Evolutionary conservation across 1,140 invertebrate species (phyloP).

Genomic region (Bradysia coprophila): DNA sequence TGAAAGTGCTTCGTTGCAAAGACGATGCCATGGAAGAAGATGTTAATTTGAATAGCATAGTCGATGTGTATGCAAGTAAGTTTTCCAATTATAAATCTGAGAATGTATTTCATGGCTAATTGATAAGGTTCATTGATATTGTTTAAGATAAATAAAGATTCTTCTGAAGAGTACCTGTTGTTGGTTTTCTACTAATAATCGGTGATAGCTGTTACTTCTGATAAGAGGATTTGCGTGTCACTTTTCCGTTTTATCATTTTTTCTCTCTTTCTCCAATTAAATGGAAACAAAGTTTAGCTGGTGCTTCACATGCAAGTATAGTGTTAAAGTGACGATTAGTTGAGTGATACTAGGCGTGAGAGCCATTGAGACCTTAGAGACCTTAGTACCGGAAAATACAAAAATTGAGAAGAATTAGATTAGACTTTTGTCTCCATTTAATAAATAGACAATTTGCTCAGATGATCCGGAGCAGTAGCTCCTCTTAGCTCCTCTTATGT

Average conservation of each 20-base stretch:
- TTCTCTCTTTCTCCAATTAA: neutral
- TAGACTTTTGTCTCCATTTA: too few relatives aligned
- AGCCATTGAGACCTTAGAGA: too few relatives aligned
- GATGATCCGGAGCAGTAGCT: too few relatives aligned
- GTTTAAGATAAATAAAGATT: neutral
- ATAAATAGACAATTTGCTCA: too few relatives aligned
- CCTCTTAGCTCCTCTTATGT: too few relatives aligned
- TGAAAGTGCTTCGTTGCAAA: neutral
- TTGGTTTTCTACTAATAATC: neutral
- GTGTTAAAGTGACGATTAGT: too few relatives aligned
- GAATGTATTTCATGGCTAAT: neutral
- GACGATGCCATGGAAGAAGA: neutral
- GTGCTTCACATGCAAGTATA: too few relatives aligned
- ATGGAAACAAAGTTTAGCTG: too few relatives aligned
- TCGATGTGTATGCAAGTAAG: neutral
- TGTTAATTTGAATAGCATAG: neutral
- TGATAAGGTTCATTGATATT: neutral
- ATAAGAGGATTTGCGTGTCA: neutral
- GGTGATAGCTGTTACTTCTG: neutral
- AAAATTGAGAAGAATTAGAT: too few relatives aligned
- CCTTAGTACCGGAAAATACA: too few relatives aligned
- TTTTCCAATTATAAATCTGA: neutral
- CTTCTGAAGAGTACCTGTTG: neutral
- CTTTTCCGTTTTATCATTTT: neutral
- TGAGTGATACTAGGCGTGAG: too few relatives aligned